A percentile compares a stretch with the other conserved stretches of the same genome.
These are phyloP conservation scores for Drosophila pectinifera DNA, from an alignment of 1,140 invertebrate species.

Conservation along the genomic window DNA sequence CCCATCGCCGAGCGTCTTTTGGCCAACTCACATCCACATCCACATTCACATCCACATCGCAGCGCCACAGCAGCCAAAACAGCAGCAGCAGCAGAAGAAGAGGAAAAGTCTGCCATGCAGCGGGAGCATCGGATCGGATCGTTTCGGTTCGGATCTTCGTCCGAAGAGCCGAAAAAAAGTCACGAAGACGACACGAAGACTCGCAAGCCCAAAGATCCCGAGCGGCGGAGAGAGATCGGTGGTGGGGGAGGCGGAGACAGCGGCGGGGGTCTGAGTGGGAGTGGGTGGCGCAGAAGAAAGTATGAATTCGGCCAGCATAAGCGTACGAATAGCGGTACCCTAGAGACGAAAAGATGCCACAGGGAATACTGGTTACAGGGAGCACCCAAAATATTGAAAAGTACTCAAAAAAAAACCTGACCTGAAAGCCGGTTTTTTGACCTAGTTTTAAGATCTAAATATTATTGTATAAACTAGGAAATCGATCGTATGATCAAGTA, in stretches of 20 bases:
- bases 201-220: conserved; percentile 30
- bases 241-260: conserved; percentile 33
- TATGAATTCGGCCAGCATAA: conserved; percentile 69
- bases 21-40: conserved; percentile 23
- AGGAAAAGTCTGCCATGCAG: conserved; percentile 49
- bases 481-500: no score
- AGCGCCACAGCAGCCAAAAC: conserved; percentile 25
- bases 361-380: conserved; percentile 2
- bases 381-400: not conserved
- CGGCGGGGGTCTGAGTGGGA: conserved; percentile 42
- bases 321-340: conserved; percentile 18
- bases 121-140: conserved; percentile 46
- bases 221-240: conserved; percentile 11
- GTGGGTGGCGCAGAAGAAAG: conserved; percentile 68
- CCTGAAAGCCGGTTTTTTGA: not conserved
- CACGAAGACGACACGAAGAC: conserved; percentile 30
- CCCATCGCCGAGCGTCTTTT: conserved; percentile 36
- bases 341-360: not conserved
- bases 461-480: no score
- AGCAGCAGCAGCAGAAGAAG: conserved; percentile 18
- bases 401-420: no score
- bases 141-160: conserved; percentile 29
- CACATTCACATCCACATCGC: conserved; percentile 26
- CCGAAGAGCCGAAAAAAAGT: conserved; percentile 20
- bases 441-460: no score